Evolutionary conservation across 1,140 invertebrate genomes (phyloP), one percentile per base, ranked within the genome.

Genomic region (Drosophila watanabei): DNA sequence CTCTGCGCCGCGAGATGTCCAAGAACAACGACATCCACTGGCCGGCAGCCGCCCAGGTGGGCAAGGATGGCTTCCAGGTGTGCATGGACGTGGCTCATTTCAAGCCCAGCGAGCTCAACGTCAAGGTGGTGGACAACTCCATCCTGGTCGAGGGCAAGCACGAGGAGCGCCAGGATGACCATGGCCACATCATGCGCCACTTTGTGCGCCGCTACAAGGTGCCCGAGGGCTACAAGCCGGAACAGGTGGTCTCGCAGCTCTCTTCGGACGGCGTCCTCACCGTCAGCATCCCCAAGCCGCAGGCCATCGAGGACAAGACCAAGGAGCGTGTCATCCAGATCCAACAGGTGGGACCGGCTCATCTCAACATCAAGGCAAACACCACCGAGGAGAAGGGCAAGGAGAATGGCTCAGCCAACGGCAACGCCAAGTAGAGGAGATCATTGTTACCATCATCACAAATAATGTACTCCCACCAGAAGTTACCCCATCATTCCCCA

Each of bases 201-300:
- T 97, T 97, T 79, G 93, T 95, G 24, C 93, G 96, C 16, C 94
- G 95, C 77, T 96, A 97, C 78, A 75, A 95, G 1, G 92, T 97
- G 11, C 97, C 96, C 2, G 94, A 96, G 49, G 95, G 95, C 30
- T 95, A 95, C 45, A 94, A 96, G n/a, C 89, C 95, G 0, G 95
- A 96, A 3, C 93, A 94, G n/a, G 94, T 97, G 1, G 87, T 94
- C 7, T 97, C 96, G 0, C 95, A 93, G 14, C 92, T 97, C 2
- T 97, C 96, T 2, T 96, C 95, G 0, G 96, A 97, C 84, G 96
- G 96, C 3, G 95, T 97, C 2, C 91, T 97, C 1, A 95, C 94
- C n/a, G 94, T 97, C 41, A 94, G 93, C 4, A 96, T 95, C 11
- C 95, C 95, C 8, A 94, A 94, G 65, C 87, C 91, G 24, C 65